A percentile compares a stretch with the other conserved stretches of the same genome.
These are phyloP conservation scores for Gephyroberyx darwinii DNA, from an alignment of 2,797 vertebrate genomes.

Conservation along the genomic window DNA sequence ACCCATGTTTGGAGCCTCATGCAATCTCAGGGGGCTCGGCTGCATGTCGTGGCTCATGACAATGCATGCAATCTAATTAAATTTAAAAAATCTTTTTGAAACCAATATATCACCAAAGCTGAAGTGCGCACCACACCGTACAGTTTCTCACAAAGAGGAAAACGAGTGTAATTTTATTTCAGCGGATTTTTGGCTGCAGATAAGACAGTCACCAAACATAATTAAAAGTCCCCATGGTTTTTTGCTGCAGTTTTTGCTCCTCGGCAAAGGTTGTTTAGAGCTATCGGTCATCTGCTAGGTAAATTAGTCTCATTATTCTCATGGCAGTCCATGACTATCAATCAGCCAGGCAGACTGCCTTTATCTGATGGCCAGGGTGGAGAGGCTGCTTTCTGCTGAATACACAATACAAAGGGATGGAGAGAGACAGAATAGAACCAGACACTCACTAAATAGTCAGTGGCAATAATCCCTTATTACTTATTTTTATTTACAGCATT, in stretches of 20 bases:
- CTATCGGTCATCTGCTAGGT: constrained; percentile 81
- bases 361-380: constrained; percentile 74
- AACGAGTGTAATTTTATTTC: not conserved
- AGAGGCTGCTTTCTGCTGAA: too few relatives aligned
- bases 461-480: too few relatives aligned
- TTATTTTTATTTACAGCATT: too few relatives aligned
- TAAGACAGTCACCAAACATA: constrained; percentile 40
- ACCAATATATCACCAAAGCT: too few relatives aligned
- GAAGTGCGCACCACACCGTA: not conserved
- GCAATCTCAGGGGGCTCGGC: too few relatives aligned
- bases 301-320: constrained; percentile 81
- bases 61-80: too few relatives aligned
- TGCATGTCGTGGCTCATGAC: too few relatives aligned
- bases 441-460: too few relatives aligned
- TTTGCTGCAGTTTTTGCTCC: constrained; percentile 36
- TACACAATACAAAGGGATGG: not conserved
- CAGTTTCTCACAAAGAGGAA: not conserved
- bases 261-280: constrained; percentile 68
- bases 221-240: constrained; percentile 64
- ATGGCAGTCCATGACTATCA: constrained; percentile 74
- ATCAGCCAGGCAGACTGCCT: constrained; percentile 68
- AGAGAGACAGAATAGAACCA: constrained; percentile 1
- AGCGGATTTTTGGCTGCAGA: not conserved
- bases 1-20: too few relatives aligned
- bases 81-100: not conserved